These are phyloP conservation scores for Sciurus carolinensis DNA, from an alignment of 2,797 vertebrate species.

Conservation along the genomic window DNA sequence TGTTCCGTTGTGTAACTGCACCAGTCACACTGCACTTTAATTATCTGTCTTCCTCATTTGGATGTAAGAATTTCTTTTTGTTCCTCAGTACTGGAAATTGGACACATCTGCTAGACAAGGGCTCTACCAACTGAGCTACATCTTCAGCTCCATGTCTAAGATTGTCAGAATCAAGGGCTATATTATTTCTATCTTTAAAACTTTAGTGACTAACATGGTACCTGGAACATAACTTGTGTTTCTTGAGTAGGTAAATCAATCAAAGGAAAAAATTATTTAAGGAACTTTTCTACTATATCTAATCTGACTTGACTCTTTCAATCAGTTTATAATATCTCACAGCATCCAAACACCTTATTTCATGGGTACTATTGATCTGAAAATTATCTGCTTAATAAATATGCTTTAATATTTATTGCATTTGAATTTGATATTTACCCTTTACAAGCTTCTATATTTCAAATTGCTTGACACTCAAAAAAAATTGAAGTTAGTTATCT, in stretches of 20 bases:
- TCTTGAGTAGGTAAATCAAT: background rate
- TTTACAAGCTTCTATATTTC: slow-evolving; percentile 62
- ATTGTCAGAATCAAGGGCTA: background rate
- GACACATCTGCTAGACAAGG: too few relatives aligned
- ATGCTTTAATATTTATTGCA: slow-evolving; percentile 13
- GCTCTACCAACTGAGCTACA: too few relatives aligned
- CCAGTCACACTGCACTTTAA: background rate
- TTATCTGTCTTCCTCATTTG: background rate
- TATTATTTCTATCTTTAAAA: background rate
- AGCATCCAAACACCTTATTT: slow-evolving; percentile 17
- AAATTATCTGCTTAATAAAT: slow-evolving; percentile 41
- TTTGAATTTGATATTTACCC: background rate
- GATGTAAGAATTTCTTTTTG: too few relatives aligned
- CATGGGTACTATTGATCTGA: background rate
- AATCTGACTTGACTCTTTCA: background rate
- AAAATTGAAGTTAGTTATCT: slow-evolving; percentile 65
- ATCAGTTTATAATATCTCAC: slow-evolving; percentile 9
- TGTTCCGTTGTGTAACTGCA: background rate
- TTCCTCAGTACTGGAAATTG: too few relatives aligned
- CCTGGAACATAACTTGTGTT: background rate
- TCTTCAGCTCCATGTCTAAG: background rate
- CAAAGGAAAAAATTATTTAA: background rate
- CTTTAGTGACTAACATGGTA: background rate
- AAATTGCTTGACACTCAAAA: slow-evolving; percentile 59
- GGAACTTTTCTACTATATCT: background rate